Evolutionary conservation across 92 coral and sea anemone genomes (phyloP), one percentile per base, ranked within the genome.

Genomic region (Pocillopora grandis): DNA sequence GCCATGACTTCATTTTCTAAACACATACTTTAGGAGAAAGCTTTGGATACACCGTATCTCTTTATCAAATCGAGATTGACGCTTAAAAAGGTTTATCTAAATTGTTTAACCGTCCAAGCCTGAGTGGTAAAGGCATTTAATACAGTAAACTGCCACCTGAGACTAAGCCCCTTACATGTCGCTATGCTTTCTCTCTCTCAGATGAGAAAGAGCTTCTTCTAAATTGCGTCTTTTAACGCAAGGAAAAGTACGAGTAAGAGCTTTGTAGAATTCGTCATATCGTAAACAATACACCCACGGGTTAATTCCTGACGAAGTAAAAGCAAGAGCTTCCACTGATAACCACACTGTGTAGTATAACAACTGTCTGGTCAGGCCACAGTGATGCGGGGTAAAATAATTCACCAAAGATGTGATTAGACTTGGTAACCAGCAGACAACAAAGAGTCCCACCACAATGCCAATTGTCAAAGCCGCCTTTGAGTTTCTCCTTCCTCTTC

Each of bases 251-350:
- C 62, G 78, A 74, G 15, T 55, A 2, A 74, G 56, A 49, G 78
- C 64, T 20, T 74, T 62, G 63, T 19, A 20, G 63, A 74, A 74
- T 57, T 74, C 78, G 16, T 58, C 78, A 20, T 55, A 49, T 74
- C 78, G 63, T 33, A 74, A 58, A 14, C 78, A 74, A 27, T 74
- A 74, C 35, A 74, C 78, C 78, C 78, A 74, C 10, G 78, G 78
- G 33, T 74, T 74, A 33, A 74, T 74, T 56, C 42, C 64, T n/a
- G 78, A 74, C 19, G 78, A 74, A 74, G 78, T 74, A 74, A 74
- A 58, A 33, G 78, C 60, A 52, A 74, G 62, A 49, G 78, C 78
- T 56, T 74, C 78, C 16, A 74, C 78, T 31, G 35, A 74, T 12
- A 36, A 49, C 78, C 78, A 74, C 78, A 14, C 78, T 20, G 48